These are phyloP conservation scores for Drosophila multiciliata DNA, from an alignment of 2,888 invertebrate species.

Conservation along the genomic window DNA sequence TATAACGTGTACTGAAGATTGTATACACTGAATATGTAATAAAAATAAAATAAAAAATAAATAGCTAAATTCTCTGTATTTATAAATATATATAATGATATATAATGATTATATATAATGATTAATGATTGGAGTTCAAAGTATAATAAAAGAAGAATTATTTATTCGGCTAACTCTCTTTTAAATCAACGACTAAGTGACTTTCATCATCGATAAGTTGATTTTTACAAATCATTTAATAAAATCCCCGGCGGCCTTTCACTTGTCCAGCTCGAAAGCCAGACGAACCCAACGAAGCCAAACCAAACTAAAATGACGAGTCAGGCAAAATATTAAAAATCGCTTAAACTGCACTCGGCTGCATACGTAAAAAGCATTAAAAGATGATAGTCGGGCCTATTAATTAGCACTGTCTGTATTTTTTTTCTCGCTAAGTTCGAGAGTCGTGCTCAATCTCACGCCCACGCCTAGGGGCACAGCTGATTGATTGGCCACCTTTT, in stretches of 20 bases:
- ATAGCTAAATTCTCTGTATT: background rate
- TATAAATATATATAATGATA: background rate
- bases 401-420: slow-evolving; percentile 42
- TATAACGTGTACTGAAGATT: slow-evolving; percentile 7
- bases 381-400: slow-evolving; percentile 23
- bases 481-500: slow-evolving; percentile 52
- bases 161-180: background rate
- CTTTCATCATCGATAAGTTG: slow-evolving; percentile 3
- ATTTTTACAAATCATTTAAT: slow-evolving; percentile 16
- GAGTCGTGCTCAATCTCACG: slow-evolving; percentile 4
- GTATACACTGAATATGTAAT: slow-evolving; percentile 14
- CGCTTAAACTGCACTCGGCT: slow-evolving; percentile 30
- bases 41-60: background rate
- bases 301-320: slow-evolving; percentile 28
- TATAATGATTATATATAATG: background rate
- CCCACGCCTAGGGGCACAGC: slow-evolving; percentile 22
- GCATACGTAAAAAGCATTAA: slow-evolving; percentile 21
- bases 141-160: background rate
- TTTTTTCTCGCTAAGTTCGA: slow-evolving; percentile 21
- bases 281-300: slow-evolving; percentile 29
- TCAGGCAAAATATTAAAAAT: slow-evolving; percentile 7
- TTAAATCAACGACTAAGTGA: background rate
- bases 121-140: background rate
- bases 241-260: slow-evolving; percentile 46
- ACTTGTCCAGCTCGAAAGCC: slow-evolving; percentile 41